phyloP scores from a whole-genome alignment of 2,797 vertebrate species.

The Natrix natrix region DNA sequence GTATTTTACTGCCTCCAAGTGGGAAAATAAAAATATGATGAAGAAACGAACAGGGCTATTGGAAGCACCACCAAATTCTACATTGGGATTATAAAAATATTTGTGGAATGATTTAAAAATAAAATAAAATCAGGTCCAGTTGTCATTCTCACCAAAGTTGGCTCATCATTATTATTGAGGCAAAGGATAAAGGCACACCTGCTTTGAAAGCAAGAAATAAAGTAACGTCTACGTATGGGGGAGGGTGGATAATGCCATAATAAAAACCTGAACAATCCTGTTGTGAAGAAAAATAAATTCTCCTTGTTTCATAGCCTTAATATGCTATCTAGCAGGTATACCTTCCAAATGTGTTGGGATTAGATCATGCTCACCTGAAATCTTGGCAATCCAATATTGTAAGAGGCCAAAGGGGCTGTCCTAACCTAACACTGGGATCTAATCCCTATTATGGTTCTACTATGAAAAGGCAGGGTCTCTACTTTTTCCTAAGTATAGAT shows the following conservation, averaged over 20 bases:
- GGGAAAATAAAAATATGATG: not conserved
- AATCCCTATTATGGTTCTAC: not conserved
- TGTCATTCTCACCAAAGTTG: not conserved
- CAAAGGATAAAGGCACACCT: not conserved
- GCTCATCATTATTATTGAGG: not conserved
- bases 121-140: not conserved
- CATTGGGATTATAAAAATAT: not conserved
- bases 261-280: not conserved
- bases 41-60: not conserved
- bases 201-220: not conserved
- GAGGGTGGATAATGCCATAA: not conserved
- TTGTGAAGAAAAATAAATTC: not conserved
- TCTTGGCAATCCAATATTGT: not conserved
- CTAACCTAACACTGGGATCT: not conserved
- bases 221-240: not conserved
- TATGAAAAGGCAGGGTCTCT: not conserved
- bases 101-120: not conserved
- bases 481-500: not conserved
- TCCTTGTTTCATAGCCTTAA: not conserved
- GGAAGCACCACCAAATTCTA: not conserved
- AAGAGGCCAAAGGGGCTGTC: not conserved
- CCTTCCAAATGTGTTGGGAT: not conserved
- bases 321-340: not conserved
- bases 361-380: not conserved
- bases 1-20: not conserved